Percentiles rank a stretch among this genome's conserved stretches.
Conservation (phyloP, 2,113 vertebrate species). For the Opisthocomus hoazin region DNA sequence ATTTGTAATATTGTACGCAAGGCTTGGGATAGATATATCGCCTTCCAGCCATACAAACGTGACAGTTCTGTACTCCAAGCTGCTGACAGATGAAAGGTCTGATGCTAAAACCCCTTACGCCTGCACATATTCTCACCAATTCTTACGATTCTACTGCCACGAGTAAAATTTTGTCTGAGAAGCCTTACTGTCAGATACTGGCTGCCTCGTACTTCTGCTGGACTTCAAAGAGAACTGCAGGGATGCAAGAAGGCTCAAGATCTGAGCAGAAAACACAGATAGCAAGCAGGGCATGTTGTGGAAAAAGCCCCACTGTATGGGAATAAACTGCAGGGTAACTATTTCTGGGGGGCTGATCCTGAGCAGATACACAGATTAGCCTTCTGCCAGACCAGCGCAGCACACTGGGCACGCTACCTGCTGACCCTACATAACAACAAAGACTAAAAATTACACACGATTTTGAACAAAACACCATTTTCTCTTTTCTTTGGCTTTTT, state of each 20-base stretch:
- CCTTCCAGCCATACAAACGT: neutral
- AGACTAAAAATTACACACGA: fast-evolving
- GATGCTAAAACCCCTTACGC: neutral
- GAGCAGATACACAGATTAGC: neutral
- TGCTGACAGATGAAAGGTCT: neutral
- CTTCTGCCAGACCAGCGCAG: neutral
- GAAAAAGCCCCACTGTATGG: neutral
- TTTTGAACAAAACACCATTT: neutral
- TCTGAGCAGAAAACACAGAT: fast-evolving
- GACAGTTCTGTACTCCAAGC: neutral
- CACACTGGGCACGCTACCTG: fast-evolving
- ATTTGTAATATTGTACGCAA: fast-evolving
- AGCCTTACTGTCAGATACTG: neutral
- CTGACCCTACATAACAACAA: neutral
- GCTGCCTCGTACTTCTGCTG: neutral
- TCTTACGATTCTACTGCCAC: neutral
- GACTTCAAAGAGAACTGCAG: neutral
- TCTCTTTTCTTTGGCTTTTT: too few species aligned
- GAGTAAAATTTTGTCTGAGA: neutral
- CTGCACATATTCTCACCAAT: neutral
- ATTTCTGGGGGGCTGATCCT: neutral
- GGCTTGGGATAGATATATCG: neutral
- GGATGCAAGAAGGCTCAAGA: neutral
- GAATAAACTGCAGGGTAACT: neutral
- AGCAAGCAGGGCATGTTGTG: neutral